Evolutionary conservation across 2,797 vertebrate species (phyloP).

Genomic region (Poecilia velifera): DNA sequence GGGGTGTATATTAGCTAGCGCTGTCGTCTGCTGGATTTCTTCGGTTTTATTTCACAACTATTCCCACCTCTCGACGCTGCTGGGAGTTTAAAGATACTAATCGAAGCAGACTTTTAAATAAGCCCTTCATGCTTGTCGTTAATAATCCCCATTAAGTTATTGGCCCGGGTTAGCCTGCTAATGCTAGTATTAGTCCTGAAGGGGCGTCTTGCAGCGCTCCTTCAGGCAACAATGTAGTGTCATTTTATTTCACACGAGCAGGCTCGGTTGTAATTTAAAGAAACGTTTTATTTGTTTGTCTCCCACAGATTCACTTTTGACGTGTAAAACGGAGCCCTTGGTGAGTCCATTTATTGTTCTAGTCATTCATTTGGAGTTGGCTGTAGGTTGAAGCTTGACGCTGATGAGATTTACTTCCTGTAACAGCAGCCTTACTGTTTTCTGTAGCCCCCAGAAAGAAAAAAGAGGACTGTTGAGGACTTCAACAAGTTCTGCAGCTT

Average conservation of each 20-base stretch:
- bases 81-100: neutral
- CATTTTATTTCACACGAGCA: neutral
- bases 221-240: neutral
- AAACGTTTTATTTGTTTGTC: neutral
- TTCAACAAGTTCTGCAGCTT: slow-evolving; percentile 97
- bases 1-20: neutral
- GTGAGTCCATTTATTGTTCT: slow-evolving; percentile 68
- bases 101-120: neutral
- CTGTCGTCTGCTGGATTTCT: neutral
- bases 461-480: slow-evolving; percentile 92
- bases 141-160: slow-evolving; percentile 14
- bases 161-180: slow-evolving; percentile 44
- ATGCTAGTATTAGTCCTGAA: slow-evolving; percentile 31
- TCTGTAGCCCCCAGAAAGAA: slow-evolving; percentile 87
- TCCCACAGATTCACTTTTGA: slow-evolving; percentile 83
- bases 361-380: neutral
- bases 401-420: neutral
- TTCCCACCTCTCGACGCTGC: neutral
- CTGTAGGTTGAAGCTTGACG: neutral
- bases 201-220: slow-evolving; percentile 12
- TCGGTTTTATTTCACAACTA: neutral
- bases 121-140: neutral
- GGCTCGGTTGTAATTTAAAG: slow-evolving; percentile 2
- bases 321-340: slow-evolving; percentile 85
- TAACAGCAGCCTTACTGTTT: slow-evolving; percentile 30